phyloP scores from a whole-genome alignment of 2,888 invertebrate genomes.

The Aphodius granarius region DNA sequence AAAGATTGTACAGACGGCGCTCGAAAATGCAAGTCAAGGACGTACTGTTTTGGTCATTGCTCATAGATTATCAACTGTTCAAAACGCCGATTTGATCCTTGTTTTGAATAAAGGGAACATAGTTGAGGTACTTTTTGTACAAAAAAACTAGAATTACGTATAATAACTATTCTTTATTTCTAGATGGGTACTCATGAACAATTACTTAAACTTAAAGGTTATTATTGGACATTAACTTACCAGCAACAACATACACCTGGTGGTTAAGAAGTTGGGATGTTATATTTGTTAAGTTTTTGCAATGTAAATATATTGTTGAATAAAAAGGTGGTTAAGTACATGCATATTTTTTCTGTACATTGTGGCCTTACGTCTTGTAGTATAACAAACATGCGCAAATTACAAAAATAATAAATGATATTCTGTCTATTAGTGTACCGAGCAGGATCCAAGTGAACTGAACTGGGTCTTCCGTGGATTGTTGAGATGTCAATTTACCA shows the following conservation, averaged over 20 bases:
- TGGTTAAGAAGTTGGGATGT: slow-evolving; percentile 17
- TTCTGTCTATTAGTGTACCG: slow-evolving; percentile 45
- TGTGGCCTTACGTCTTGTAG: neutral
- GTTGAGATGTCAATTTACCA: slow-evolving; percentile 39
- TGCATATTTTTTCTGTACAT: neutral
- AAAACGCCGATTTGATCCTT: slow-evolving; percentile 89
- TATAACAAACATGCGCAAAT: neutral
- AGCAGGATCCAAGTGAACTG: slow-evolving; percentile 46
- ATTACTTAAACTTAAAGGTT: slow-evolving; percentile 74
- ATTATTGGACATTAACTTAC: slow-evolving; percentile 83
- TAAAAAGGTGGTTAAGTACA: slow-evolving; percentile 24
- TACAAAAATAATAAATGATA: slow-evolving; percentile 43
- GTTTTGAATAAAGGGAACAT: slow-evolving; percentile 83
- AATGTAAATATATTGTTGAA: neutral
- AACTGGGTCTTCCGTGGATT: slow-evolving; percentile 33
- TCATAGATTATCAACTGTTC: slow-evolving; percentile 88
- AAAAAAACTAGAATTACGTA: neutral
- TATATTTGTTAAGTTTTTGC: neutral
- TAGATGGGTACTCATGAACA: slow-evolving; percentile 85
- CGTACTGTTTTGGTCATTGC: slow-evolving; percentile 95
- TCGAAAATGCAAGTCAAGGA: slow-evolving; percentile 81
- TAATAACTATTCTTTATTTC: slow-evolving; percentile 36
- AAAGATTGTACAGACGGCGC: slow-evolving; percentile 83
- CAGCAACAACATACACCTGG: slow-evolving; percentile 59
- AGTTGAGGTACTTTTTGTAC: slow-evolving; percentile 70